phyloP scores from a whole-genome alignment of 1,140 invertebrate genomes.

The Lepidurus arcticus region DNA sequence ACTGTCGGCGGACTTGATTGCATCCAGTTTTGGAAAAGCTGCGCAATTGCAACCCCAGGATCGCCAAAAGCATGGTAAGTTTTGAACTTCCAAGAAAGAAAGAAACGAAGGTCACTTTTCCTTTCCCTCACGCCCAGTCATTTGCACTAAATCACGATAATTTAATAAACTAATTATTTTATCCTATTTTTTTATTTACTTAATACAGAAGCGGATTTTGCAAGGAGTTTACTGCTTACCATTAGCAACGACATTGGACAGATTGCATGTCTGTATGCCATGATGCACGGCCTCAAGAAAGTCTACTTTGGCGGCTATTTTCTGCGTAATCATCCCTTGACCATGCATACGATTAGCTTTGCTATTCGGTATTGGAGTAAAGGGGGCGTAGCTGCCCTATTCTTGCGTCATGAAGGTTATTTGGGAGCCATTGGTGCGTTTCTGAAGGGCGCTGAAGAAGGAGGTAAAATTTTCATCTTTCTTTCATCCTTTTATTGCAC shows the following conservation, averaged over 20 bases:
- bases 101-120: not conserved
- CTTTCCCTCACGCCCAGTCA: not conserved
- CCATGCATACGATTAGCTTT: slow-evolving; percentile 68
- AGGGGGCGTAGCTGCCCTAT: slow-evolving; percentile 62
- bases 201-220: slow-evolving; percentile 57
- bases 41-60: slow-evolving; percentile 42
- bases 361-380: slow-evolving; percentile 72
- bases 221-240: slow-evolving; percentile 62
- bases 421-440: slow-evolving; percentile 72
- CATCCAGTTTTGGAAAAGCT: slow-evolving; percentile 69
- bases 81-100: not conserved
- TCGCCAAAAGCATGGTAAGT: slow-evolving; percentile 27
- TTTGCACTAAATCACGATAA: too few species aligned
- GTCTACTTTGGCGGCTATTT: slow-evolving; percentile 72
- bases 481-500: not conserved
- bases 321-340: slow-evolving; percentile 65
- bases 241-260: slow-evolving; percentile 75
- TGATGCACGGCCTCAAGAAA: slow-evolving; percentile 57
- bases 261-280: slow-evolving; percentile 64
- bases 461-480: slow-evolving; percentile 41
- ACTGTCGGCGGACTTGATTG: slow-evolving; percentile 63
- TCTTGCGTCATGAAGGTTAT: slow-evolving; percentile 71
- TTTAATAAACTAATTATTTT: not conserved
- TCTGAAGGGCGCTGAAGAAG: slow-evolving; percentile 61
- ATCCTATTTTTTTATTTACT: slow-evolving; percentile 21